Base-by-base conservation (phyloP, 2,113 vertebrate genomes). In the Spea multiplicata region DNA sequence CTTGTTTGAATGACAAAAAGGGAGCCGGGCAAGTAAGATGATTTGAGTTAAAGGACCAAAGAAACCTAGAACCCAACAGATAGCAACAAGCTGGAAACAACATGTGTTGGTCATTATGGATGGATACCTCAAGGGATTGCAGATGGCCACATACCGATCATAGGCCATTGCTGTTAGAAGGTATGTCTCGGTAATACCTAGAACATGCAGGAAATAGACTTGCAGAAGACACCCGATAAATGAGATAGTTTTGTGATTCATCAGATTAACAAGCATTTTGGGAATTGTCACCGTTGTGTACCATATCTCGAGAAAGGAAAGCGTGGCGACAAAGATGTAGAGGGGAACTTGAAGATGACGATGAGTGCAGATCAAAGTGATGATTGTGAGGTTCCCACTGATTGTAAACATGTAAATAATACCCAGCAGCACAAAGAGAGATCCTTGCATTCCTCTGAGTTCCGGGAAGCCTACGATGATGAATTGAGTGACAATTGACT, bases 141-240 rank as follows among this genome's bases (percentile, higher is more conserved):
- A 80, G 14, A 80, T 80, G 64, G 77, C 71, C 70, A 80, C 14
- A 13, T 80, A 80, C 2, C 70, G 77, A 46, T 80, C 77, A 14
- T 49, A 80, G n/a, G 77, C 70, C 77, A 80, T 80, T 14, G 52
- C 77, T 44, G 77, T 80, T 66, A 80, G 71, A 47, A 80, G 70
- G 16, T 73, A 80, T 3, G 77, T 80, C 66, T 80, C 77, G 2
- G 77, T 72, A 9, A 72, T 80, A 59, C 77, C 77, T 1, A 80
- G 13, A 44, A 62, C 55, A 50, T 80, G 77, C 17, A 80, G 46
- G 48, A 73, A 80, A 14, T 80, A 80, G 8, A 73, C 72, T 53
- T 80, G 77, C 10, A 73, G 44, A 8, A 80, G n/a, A 55, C 77
- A 80, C 3, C 62, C 77, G 49, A 65, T 3, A 14, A 67, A 73